Percentiles rank a stretch among this genome's conserved stretches.
Conservation (phyloP, 2,797 vertebrate species). For the Macrochelys suwanniensis region DNA sequence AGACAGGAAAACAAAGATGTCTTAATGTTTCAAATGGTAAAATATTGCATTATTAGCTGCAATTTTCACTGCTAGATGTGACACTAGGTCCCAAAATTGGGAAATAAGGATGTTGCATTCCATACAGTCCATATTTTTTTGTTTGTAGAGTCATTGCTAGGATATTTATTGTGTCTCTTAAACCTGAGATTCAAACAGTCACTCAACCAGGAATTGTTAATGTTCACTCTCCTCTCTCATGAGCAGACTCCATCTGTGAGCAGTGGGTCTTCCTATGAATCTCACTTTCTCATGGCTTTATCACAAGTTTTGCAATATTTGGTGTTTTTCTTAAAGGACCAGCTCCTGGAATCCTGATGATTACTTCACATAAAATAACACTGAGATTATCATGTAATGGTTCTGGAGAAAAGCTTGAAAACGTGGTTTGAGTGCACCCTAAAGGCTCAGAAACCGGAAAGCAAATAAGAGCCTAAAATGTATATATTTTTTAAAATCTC, state of each 20-base stretch:
- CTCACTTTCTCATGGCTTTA: no score
- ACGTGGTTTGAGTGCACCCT: no score
- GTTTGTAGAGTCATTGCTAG: background rate
- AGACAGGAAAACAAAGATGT: background rate
- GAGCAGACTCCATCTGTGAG: background rate
- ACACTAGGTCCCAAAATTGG: background rate
- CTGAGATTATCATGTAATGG: no score
- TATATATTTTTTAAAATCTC: no score
- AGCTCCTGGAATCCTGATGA: no score
- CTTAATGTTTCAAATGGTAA: background rate
- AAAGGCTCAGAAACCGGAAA: no score
- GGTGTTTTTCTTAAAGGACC: no score
- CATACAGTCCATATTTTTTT: background rate
- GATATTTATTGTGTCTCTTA: background rate
- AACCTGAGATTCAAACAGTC: background rate
- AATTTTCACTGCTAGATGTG: background rate
- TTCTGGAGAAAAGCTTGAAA: no score
- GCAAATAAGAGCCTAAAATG: no score
- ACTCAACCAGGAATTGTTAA: background rate
- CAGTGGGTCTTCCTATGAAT: background rate
- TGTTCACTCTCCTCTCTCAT: no score
- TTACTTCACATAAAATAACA: no score
- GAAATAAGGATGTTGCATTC: background rate
- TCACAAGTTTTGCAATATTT: no score
- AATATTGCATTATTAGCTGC: background rate